Evolutionary conservation across 2,888 invertebrate genomes (phyloP).

Genomic region (Biston betularia): DNA sequence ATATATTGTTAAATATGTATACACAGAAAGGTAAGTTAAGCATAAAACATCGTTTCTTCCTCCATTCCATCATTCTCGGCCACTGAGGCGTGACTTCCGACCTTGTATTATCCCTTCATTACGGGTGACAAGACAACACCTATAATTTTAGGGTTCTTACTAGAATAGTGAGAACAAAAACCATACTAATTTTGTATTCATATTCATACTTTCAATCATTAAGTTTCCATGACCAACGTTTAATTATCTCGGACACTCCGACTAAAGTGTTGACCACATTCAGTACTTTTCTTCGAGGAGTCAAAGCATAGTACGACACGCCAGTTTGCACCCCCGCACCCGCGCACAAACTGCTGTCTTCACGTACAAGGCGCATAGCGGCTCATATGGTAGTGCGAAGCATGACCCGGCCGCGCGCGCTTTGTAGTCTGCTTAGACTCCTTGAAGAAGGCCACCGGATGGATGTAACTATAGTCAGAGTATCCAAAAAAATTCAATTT

Average conservation of each 20-base stretch:
- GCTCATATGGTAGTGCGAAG: too few relatives aligned
- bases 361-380: too few relatives aligned
- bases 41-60: constrained; percentile 8
- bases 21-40: background rate
- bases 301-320: too few relatives aligned
- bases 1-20: background rate
- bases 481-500: too few relatives aligned
- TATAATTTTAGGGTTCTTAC: constrained; percentile 2
- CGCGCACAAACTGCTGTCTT: too few relatives aligned
- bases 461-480: too few relatives aligned
- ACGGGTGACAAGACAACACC: constrained; percentile 7
- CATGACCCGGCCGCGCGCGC: too few relatives aligned
- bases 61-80: background rate
- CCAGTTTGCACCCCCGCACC: too few relatives aligned
- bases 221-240: too few relatives aligned
- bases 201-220: background rate
- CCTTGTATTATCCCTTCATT: constrained; percentile 15
- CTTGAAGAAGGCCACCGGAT: too few relatives aligned
- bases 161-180: background rate
- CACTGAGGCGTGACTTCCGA: constrained; percentile 17
- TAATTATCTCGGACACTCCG: background rate
- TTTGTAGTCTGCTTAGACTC: too few relatives aligned
- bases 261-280: background rate
- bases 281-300: too few relatives aligned
- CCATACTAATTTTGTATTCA: background rate